phyloP scores from a whole-genome alignment of 1,140 invertebrate genomes.

The Pantala flavescens region DNA sequence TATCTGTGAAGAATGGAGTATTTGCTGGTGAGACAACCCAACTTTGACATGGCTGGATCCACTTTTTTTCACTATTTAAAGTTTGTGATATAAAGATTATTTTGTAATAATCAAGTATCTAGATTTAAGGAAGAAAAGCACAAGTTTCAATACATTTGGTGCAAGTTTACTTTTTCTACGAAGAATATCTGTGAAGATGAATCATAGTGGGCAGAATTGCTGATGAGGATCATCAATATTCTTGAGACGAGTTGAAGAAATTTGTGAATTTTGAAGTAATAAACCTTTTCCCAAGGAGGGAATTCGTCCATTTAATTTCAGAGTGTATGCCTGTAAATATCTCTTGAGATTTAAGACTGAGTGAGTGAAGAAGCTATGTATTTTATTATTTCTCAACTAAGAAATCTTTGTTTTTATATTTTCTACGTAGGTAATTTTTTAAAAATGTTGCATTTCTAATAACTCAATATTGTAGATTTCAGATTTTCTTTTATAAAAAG shows the following conservation, averaged over 20 bases:
- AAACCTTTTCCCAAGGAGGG: neutral
- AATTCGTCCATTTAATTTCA: neutral
- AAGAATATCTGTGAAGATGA: neutral
- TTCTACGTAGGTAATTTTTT: neutral
- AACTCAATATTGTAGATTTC: neutral
- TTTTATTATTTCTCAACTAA: constrained; percentile 5
- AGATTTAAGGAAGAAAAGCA: neutral
- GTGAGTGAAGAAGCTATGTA: neutral
- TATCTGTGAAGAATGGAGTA: neutral
- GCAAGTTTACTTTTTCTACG: neutral
- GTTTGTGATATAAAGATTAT: constrained; percentile 4
- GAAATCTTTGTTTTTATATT: neutral
- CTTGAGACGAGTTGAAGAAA: too few relatives aligned
- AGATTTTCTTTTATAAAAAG: neutral
- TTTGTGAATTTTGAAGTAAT: too few relatives aligned
- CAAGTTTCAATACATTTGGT: neutral
- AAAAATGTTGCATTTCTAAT: neutral
- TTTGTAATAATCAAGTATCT: neutral
- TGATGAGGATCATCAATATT: too few relatives aligned
- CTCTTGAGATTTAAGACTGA: constrained; percentile 9
- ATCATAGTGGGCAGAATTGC: too few relatives aligned
- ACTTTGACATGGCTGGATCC: neutral
- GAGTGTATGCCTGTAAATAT: constrained; percentile 1
- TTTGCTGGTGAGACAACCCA: neutral
- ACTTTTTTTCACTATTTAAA: neutral